Evolutionary conservation across 2,888 invertebrate species (phyloP).

Genomic region (Harpalus rufipes): DNA sequence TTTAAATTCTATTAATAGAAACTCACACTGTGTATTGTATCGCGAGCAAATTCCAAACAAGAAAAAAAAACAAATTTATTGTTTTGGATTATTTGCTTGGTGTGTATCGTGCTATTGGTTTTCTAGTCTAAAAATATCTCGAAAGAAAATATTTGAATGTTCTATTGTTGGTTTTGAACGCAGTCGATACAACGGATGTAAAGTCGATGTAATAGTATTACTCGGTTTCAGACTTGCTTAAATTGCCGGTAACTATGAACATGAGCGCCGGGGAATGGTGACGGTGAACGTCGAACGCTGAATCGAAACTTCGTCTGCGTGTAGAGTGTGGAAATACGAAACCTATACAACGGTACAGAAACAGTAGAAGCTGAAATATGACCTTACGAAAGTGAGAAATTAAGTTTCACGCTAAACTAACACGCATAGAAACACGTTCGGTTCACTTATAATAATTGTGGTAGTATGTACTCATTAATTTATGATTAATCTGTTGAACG

Average conservation of each 20-base stretch:
- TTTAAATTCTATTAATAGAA: background rate
- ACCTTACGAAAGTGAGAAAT: conserved; percentile 56
- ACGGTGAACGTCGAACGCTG: background rate
- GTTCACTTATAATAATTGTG: background rate
- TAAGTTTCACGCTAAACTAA: conserved; percentile 50
- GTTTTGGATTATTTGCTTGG: background rate
- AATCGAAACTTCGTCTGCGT: conserved; percentile 22
- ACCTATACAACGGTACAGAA: conserved; percentile 8
- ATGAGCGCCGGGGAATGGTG: conserved; percentile 1
- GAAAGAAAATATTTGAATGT: conserved; percentile 6
- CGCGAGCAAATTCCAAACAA: background rate
- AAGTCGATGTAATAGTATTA: conserved; percentile 43
- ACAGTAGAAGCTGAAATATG: conserved; percentile 36
- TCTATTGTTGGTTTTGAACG: conserved; percentile 21
- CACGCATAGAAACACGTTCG: conserved; percentile 6
- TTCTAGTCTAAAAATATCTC: background rate
- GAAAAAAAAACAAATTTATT: background rate
- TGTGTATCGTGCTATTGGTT: conserved; percentile 23
- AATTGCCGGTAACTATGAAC: conserved; percentile 26
- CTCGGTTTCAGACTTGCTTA: conserved; percentile 4
- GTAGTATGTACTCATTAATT: no score
- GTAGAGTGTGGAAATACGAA: conserved; percentile 6
- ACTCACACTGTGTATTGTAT: background rate
- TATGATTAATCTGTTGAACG: no score
- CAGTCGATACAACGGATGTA: conserved; percentile 41